These are phyloP conservation scores for Epizoanthus illoricatus DNA, from an alignment of 92 coral and sea anemone species.

Conservation along the genomic window DNA sequence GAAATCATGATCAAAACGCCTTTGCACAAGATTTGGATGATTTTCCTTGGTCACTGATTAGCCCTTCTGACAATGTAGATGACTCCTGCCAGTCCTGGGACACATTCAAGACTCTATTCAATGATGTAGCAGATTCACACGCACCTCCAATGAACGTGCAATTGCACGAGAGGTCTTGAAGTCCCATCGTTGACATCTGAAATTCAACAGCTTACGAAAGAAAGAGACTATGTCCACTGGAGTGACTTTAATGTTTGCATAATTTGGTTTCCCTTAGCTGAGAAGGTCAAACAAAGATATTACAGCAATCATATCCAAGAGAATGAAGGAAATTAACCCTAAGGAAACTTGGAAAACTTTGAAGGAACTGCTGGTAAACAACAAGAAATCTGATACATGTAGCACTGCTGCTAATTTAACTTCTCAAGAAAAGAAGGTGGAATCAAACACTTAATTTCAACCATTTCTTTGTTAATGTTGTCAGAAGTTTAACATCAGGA, in stretches of 20 bases:
- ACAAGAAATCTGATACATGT: slow-evolving; percentile 2
- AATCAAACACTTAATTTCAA: not conserved
- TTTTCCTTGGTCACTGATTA: slow-evolving; percentile 41
- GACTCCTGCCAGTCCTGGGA: slow-evolving; percentile 32
- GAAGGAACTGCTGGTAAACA: slow-evolving; percentile 42
- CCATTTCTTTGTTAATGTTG: too few relatives aligned
- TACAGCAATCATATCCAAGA: slow-evolving; percentile 52
- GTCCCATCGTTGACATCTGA: slow-evolving; percentile 53
- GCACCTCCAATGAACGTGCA: slow-evolving; percentile 46
- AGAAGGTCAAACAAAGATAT: slow-evolving; percentile 52
- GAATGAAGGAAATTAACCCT: slow-evolving; percentile 52
- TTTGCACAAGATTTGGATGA: slow-evolving; percentile 5
- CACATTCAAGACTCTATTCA: slow-evolving; percentile 50
- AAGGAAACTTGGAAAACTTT: slow-evolving; percentile 56
- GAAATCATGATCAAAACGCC: slow-evolving; percentile 41
- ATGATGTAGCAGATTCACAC: slow-evolving; percentile 50
- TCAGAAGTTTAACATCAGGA: not conserved
- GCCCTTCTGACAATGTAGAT: slow-evolving; percentile 32
- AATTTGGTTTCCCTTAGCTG: slow-evolving; percentile 37
- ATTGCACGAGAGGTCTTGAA: slow-evolving; percentile 47
- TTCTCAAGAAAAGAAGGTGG: not conserved
- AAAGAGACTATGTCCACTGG: slow-evolving; percentile 45
- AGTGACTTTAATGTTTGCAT: slow-evolving; percentile 42
- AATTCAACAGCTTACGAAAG: slow-evolving; percentile 48
- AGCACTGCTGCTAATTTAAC: not conserved